phyloP scores from a whole-genome alignment of 1,140 invertebrate genomes.

The Drosophila sechellia region DNA sequence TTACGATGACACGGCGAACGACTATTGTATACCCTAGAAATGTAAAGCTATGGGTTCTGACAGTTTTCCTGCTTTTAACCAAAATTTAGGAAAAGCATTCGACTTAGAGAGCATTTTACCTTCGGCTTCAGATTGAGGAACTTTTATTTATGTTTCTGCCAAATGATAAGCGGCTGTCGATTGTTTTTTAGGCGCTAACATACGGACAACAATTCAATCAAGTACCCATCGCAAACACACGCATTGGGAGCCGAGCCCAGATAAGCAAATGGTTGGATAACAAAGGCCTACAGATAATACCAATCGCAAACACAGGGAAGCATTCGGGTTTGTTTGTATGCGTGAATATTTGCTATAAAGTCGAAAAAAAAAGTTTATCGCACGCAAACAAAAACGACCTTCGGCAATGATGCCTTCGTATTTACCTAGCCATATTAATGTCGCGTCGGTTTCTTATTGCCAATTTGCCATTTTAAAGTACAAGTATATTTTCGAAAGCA shows the following conservation, averaged over 20 bases:
- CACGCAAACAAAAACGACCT: constrained; percentile 75
- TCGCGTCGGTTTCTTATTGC: constrained; percentile 48
- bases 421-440: constrained; percentile 49
- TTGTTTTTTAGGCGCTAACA: constrained; percentile 39
- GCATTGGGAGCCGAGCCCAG: constrained; percentile 13
- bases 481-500: constrained; percentile 23
- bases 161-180: constrained; percentile 49
- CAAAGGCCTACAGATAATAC: constrained; percentile 45
- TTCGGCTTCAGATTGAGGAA: neutral
- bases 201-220: constrained; percentile 71
- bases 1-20: neutral
- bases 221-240: constrained; percentile 44
- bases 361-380: constrained; percentile 53
- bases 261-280: constrained; percentile 73
- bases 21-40: neutral
- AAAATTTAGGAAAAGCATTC: no score
- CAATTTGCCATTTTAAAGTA: constrained; percentile 23
- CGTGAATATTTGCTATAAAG: constrained; percentile 60
- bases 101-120: neutral
- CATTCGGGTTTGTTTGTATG: constrained; percentile 23
- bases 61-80: no score
- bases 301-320: constrained; percentile 29
- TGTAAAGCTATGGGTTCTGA: no score
- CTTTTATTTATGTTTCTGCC: constrained; percentile 8
- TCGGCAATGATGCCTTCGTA: constrained; percentile 53